These are phyloP conservation scores for Drosophila nigricruria DNA, from an alignment of 2,888 invertebrate genomes.

Conservation along the genomic window DNA sequence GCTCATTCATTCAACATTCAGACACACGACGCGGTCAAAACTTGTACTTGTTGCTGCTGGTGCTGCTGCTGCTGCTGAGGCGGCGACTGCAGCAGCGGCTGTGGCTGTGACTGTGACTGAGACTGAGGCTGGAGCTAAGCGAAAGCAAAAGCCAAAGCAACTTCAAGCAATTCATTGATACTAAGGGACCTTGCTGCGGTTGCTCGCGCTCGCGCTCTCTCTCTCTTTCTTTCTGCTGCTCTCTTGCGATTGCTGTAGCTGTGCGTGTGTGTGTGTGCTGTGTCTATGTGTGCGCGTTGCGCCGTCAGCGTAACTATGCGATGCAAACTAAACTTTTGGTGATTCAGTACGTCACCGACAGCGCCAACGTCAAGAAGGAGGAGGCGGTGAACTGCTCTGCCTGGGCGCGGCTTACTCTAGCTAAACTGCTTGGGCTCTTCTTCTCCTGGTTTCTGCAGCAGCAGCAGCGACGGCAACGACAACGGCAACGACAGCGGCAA, in stretches of 20 bases:
- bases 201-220: conserved; percentile 13
- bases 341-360: conserved; percentile 79
- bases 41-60: conserved; percentile 51
- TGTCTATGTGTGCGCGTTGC: conserved; percentile 21
- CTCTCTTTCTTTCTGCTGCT: conserved; percentile 2
- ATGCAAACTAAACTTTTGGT: conserved; percentile 70
- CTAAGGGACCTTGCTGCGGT: conserved; percentile 29
- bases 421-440: conserved; percentile 39
- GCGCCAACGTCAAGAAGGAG: conserved; percentile 77
- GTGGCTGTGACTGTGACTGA: conserved; percentile 3
- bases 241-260: conserved; percentile 14
- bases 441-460: conserved; percentile 33
- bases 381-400: conserved; percentile 73
- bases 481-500: conserved; percentile 14
- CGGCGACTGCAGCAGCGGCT: conserved; percentile 7
- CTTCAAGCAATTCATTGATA: conserved; percentile 67
- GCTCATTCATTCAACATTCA: conserved; percentile 57
- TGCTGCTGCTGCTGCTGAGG: conserved; percentile 29
- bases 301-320: conserved; percentile 59
- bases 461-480: conserved; percentile 16
- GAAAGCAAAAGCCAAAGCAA: conserved; percentile 20
- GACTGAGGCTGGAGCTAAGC: conserved; percentile 6
- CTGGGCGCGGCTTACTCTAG: conserved; percentile 53
- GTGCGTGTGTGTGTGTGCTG: conserved; percentile 5
- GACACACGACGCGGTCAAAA: conserved; percentile 12